phyloP scores from a whole-genome alignment of 2,888 invertebrate species.

The Phalangium opilio region DNA sequence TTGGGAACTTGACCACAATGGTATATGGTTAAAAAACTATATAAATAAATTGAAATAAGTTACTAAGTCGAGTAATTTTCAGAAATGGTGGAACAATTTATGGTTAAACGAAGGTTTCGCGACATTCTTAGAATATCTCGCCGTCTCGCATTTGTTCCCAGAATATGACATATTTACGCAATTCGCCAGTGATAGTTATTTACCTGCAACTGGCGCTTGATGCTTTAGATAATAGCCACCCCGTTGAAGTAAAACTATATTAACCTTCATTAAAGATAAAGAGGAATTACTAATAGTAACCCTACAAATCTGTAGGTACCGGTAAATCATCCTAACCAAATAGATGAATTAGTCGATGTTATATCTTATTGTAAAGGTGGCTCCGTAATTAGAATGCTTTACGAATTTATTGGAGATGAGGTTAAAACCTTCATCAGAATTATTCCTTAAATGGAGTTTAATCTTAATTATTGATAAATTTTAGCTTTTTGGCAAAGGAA shows the following conservation, averaged over 20 bases:
- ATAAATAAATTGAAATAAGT: too few species aligned
- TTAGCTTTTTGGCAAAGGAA: constrained; percentile 73
- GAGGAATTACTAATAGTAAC: constrained; percentile 1
- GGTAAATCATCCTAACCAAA: constrained; percentile 73
- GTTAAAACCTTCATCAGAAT: too few species aligned
- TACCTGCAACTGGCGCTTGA: constrained; percentile 59
- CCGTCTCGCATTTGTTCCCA: constrained; percentile 36
- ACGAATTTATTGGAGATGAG: constrained; percentile 77
- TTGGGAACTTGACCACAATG: constrained; percentile 40
- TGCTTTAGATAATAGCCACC: constrained; percentile 73
- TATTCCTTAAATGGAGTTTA: too few species aligned
- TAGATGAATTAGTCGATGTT: constrained; percentile 93
- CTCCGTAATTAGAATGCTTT: constrained; percentile 83
- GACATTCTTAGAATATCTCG: constrained; percentile 39
- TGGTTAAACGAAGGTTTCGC: constrained; percentile 41
- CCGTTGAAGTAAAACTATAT: constrained; percentile 49
- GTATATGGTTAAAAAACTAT: constrained; percentile 9
- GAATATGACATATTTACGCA: constrained; percentile 15
- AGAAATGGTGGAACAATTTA: constrained; percentile 35
- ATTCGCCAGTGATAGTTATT: constrained; percentile 10
- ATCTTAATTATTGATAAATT: constrained; percentile 21
- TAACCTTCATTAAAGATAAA: neutral
- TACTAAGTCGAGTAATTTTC: neutral
- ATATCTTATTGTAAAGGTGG: constrained; percentile 94
- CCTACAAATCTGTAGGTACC: constrained; percentile 37